These are phyloP conservation scores for Emydocephalus ijimae DNA, from an alignment of 2,113 vertebrate genomes.

Conservation along the genomic window DNA sequence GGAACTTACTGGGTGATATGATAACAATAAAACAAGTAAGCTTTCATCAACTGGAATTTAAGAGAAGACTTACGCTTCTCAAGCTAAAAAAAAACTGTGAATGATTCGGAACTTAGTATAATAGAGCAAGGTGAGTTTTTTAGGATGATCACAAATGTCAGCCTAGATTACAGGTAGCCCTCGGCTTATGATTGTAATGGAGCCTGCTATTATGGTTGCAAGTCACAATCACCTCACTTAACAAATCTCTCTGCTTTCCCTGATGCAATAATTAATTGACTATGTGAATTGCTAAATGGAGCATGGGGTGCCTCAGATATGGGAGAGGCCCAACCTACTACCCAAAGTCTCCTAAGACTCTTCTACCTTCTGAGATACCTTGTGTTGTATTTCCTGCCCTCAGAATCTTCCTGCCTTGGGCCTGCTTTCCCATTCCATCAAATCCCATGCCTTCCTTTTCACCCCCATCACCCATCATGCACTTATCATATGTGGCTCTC, in stretches of 20 bases:
- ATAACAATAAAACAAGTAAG: background rate
- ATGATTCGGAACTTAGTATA: background rate
- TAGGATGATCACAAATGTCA: slow-evolving; percentile 1
- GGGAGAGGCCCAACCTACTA: too few relatives aligned
- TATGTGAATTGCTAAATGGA: too few relatives aligned
- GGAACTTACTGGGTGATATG: background rate
- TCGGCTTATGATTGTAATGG: background rate
- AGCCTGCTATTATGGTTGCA: background rate
- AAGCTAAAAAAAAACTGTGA: too few relatives aligned
- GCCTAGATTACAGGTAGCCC: background rate
- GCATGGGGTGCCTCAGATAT: too few relatives aligned
- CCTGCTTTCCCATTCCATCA: background rate
- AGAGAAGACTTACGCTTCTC: background rate
- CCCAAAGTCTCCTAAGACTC: too few relatives aligned
- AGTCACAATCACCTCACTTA: background rate
- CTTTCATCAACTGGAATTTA: background rate
- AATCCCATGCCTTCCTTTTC: background rate
- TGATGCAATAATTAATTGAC: too few relatives aligned
- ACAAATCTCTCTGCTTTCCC: background rate
- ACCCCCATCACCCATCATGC: background rate
- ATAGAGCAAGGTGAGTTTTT: background rate
- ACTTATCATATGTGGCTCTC: background rate
- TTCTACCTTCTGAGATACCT: background rate
- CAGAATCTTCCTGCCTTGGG: background rate
- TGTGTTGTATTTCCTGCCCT: background rate